Percentiles rank a stretch among this genome's conserved stretches.
These are phyloP conservation scores for Caracal caracal DNA, from an alignment of 2,113 vertebrate species.

Conservation along the genomic window DNA sequence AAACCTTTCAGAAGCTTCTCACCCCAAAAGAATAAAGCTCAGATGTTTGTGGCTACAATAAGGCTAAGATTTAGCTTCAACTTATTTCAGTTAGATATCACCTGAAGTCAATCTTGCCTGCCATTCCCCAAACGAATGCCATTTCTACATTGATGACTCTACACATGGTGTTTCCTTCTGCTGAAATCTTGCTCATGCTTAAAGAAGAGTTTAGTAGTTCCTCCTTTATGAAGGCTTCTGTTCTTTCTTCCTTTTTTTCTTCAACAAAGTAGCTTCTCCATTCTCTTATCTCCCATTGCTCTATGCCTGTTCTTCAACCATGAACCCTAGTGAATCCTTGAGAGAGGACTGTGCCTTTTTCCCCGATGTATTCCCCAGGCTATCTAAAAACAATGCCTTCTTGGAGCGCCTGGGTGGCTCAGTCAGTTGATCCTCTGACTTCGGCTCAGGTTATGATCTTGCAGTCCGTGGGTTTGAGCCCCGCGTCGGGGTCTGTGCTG, in stretches of 20 bases:
- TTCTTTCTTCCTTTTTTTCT: background rate
- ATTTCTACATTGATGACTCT: background rate
- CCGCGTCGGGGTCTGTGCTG: too few species aligned
- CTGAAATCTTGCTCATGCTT: background rate
- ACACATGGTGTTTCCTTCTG: background rate
- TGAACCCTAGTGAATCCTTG: background rate
- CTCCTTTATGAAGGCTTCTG: background rate
- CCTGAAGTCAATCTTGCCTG: background rate
- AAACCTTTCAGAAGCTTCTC: background rate
- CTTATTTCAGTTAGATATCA: background rate
- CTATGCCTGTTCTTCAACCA: background rate
- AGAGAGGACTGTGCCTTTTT: background rate
- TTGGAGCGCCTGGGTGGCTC: too few species aligned
- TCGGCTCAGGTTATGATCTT: too few species aligned
- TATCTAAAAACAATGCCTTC: conserved; percentile 6
- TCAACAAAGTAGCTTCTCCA: background rate
- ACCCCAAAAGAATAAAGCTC: background rate
- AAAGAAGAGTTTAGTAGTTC: background rate
- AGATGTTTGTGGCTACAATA: background rate
- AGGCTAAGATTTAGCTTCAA: background rate
- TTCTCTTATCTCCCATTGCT: background rate
- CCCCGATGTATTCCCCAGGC: background rate
- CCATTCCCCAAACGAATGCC: background rate
- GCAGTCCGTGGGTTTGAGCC: too few species aligned
- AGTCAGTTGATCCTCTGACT: too few species aligned